A percentile compares a stretch with the other conserved stretches of the same genome.
Conservation (phyloP, 2,113 vertebrate species). For the Aythya baeri region DNA sequence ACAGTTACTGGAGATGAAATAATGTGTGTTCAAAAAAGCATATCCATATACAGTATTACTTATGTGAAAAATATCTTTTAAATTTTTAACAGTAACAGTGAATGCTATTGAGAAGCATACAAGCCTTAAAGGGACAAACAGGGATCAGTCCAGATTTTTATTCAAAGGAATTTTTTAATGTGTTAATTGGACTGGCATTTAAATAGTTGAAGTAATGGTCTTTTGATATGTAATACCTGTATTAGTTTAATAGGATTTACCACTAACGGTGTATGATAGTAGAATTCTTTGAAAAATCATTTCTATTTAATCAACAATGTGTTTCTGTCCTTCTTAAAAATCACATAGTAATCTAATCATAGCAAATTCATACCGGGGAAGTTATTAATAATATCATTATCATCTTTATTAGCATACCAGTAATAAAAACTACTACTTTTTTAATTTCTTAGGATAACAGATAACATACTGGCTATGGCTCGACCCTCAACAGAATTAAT, state of each 20-base stretch:
- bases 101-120: not conserved
- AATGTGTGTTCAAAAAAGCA: not conserved
- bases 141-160: not conserved
- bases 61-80: not conserved
- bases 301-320: not conserved
- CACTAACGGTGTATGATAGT: not conserved
- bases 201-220: not conserved
- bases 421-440: not conserved
- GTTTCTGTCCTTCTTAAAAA: not conserved
- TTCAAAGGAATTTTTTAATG: not conserved
- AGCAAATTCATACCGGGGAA: not conserved
- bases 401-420: not conserved
- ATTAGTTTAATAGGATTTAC: not conserved
- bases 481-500: constrained; percentile 95
- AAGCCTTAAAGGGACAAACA: not conserved
- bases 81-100: not conserved
- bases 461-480: constrained; percentile 94
- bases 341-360: not conserved
- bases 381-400: not conserved
- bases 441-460: constrained; percentile 87
- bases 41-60: not conserved
- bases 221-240: not conserved
- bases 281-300: not conserved
- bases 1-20: not conserved
- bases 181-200: not conserved